These are phyloP conservation scores for Cercopithecus neglectus DNA, from an alignment of 2,797 vertebrate species.

Conservation along the genomic window DNA sequence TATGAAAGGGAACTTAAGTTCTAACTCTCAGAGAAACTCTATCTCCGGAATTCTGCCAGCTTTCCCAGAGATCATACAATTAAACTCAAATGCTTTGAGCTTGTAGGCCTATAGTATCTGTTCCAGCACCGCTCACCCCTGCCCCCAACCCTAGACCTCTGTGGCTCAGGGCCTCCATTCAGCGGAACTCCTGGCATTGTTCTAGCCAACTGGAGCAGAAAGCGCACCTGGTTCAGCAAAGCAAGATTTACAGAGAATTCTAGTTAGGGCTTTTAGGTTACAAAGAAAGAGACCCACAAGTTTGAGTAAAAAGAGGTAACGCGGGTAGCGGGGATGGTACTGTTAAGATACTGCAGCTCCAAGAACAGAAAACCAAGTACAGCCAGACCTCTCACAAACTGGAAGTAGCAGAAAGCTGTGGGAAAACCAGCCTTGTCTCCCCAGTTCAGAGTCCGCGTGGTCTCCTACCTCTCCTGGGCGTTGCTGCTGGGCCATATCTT, in stretches of 20 bases:
- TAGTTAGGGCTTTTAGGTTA: background rate
- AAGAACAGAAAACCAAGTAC: background rate
- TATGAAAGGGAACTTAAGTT: background rate
- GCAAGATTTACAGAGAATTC: background rate
- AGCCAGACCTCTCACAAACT: background rate
- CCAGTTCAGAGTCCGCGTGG: background rate
- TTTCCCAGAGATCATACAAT: background rate
- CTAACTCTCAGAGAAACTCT: background rate
- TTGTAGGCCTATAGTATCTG: background rate
- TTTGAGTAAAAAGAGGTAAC: background rate
- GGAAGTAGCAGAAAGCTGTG: background rate
- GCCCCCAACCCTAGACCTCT: background rate
- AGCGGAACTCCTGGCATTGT: background rate
- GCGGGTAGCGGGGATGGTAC: accelerated
- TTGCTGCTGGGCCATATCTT: accelerated
- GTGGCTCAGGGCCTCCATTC: background rate
- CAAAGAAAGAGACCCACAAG: background rate
- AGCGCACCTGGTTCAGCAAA: background rate
- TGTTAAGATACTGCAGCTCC: background rate
- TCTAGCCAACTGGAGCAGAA: background rate
- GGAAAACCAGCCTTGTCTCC: background rate
- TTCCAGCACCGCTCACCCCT: too few relatives aligned
- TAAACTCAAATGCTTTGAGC: background rate
- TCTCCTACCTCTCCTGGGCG: background rate
- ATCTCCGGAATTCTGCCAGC: background rate